Evolutionary conservation across 2,888 invertebrate genomes (phyloP), one percentile per base, ranked within the genome.

Genomic region (Archaeoteleia sp.): DNA sequence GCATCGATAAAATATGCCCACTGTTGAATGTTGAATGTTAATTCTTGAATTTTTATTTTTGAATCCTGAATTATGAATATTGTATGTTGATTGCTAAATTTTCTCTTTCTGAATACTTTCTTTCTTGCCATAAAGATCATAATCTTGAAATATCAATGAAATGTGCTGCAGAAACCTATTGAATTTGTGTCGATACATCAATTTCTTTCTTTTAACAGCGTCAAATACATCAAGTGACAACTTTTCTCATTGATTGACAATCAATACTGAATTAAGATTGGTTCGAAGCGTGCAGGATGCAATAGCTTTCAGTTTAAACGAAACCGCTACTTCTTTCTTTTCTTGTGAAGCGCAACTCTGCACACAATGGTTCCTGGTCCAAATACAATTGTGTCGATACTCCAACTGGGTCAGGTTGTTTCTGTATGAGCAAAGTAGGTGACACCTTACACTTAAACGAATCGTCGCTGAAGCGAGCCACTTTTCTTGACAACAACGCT

Each of bases 401-500:
- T 62, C 25, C 9, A 67, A 67, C 60, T 57, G 35, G 61, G 61
- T 57, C 61, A 61, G 23, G 35, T 57, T 54, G 48, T 57, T 40
- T 61, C 45, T 45, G 10, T 34, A 27, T 23, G 51, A 46, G 27
- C 42, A 40, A 55, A 62, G 42, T 53, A 29, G 46, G 30, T 65
- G 61, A 51, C 57, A 62, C 57, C 49, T 49, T 62, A 57, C 54
- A 58, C 30, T 57, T 51, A 54, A 67, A 51, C 23, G 42, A 49
- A 61, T 49, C 43, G 34, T 61, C 32, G 53, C 40, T 60, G 37
- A 43, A 46, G 46, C 35, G 20, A 58, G 39, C 49, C 39, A 58
- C 49, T 61, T 67, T 55, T 55, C 45, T 55, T 45, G 30, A 58
- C 48, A 42, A 55, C 40, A 29, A 32, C 17, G 25, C 53, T 37